phyloP scores from a whole-genome alignment of 2,888 invertebrate genomes.

The Synergus umbraculus region DNA sequence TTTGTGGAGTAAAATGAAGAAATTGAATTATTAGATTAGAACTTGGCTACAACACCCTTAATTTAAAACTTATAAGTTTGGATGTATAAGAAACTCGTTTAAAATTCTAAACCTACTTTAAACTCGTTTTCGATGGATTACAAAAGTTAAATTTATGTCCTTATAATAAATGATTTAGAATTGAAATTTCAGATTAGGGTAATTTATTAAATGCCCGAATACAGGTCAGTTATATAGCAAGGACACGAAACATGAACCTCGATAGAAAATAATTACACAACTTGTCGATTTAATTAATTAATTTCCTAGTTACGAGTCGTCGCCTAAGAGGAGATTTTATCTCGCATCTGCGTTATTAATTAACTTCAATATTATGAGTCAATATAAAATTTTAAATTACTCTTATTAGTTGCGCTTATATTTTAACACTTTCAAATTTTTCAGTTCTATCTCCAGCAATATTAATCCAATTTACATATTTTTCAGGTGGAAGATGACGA shows the following conservation, averaged over 20 bases:
- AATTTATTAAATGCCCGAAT: neutral
- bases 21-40: too few relatives aligned
- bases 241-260: neutral
- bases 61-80: too few relatives aligned
- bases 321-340: conserved; percentile 15
- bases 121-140: neutral
- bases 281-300: conserved; percentile 10
- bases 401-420: neutral
- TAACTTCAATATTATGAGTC: neutral
- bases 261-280: conserved; percentile 15
- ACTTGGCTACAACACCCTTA: too few relatives aligned
- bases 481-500: neutral
- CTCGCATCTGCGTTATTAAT: neutral
- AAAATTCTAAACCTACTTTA: neutral
- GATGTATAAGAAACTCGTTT: too few relatives aligned
- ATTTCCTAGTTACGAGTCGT: neutral
- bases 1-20: too few relatives aligned
- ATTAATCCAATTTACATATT: neutral
- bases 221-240: neutral
- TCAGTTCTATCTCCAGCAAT: neutral
- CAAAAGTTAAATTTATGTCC: neutral
- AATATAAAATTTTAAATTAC: neutral
- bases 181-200: neutral
- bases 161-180: neutral
- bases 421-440: neutral